Evolutionary conservation across 2,797 vertebrate genomes (phyloP).

Genomic region (Strix occidentalis): DNA sequence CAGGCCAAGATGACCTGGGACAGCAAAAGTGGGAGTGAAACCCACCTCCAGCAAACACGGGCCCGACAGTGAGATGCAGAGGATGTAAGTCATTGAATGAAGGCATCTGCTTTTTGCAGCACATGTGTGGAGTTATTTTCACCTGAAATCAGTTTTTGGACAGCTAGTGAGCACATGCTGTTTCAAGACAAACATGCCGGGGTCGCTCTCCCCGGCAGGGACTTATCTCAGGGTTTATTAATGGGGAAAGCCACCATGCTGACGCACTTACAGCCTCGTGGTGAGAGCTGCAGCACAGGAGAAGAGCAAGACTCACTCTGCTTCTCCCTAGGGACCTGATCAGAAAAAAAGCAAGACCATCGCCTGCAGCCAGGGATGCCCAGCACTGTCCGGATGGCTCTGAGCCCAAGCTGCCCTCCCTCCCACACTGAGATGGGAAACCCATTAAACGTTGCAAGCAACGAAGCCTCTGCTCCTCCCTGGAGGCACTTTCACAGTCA

Average conservation of each 20-base stretch:
- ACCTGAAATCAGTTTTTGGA: slow-evolving; percentile 46
- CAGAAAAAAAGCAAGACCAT: not conserved
- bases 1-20: not conserved
- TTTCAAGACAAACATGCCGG: not conserved
- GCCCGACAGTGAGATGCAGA: not conserved
- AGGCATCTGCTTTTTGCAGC: not conserved
- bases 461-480: not conserved
- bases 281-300: not conserved
- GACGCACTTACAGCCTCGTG: accelerated
- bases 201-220: not conserved
- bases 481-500: slow-evolving; percentile 25
- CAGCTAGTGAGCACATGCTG: not conserved
- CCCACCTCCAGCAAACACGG: not conserved
- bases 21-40: not conserved
- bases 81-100: not conserved
- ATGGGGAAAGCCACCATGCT: not conserved
- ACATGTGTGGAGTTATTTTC: not conserved
- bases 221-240: slow-evolving; percentile 13
- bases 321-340: not conserved
- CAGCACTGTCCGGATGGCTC: accelerated
- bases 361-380: not conserved
- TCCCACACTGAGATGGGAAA: slow-evolving; percentile 38
- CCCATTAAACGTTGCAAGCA: slow-evolving; percentile 6
- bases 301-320: not conserved
- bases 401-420: not conserved